phyloP scores from a whole-genome alignment of 2,797 vertebrate species.

The Onychomys leucogaster region DNA sequence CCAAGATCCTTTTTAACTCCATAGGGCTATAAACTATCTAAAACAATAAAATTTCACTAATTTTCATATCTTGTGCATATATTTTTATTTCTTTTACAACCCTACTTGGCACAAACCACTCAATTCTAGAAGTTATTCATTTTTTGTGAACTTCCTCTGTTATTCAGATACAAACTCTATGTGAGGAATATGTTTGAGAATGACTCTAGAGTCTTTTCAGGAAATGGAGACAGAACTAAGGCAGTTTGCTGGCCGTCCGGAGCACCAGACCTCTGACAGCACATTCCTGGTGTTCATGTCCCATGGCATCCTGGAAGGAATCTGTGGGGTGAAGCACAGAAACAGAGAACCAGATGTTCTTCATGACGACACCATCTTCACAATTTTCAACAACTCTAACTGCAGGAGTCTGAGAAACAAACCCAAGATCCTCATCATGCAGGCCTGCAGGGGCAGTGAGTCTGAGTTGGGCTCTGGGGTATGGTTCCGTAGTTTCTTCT shows the following conservation, averaged over 20 bases:
- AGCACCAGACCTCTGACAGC: conserved; percentile 90
- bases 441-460: conserved; percentile 92
- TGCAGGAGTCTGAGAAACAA: conserved; percentile 88
- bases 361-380: conserved; percentile 86
- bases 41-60: background rate
- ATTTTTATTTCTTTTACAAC: background rate
- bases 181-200: rapidly evolving
- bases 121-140: background rate
- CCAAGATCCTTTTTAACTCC: background rate
- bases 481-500: rapidly evolving
- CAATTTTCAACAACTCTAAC: conserved; percentile 85
- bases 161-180: background rate
- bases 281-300: conserved; percentile 94
- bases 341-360: conserved; percentile 80
- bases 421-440: conserved; percentile 92
- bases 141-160: background rate
- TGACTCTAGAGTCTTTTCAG: conserved; percentile 81
- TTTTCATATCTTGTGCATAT: background rate
- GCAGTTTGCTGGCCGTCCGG: conserved; percentile 83
- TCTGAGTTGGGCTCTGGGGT: background rate
- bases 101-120: background rate
- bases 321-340: conserved; percentile 86
- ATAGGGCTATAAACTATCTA: background rate
- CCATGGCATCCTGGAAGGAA: conserved; percentile 86
- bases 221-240: conserved; percentile 83